Evolutionary conservation across 2,113 vertebrate species (phyloP).

Genomic region (Edolisoma coerulescens): DNA sequence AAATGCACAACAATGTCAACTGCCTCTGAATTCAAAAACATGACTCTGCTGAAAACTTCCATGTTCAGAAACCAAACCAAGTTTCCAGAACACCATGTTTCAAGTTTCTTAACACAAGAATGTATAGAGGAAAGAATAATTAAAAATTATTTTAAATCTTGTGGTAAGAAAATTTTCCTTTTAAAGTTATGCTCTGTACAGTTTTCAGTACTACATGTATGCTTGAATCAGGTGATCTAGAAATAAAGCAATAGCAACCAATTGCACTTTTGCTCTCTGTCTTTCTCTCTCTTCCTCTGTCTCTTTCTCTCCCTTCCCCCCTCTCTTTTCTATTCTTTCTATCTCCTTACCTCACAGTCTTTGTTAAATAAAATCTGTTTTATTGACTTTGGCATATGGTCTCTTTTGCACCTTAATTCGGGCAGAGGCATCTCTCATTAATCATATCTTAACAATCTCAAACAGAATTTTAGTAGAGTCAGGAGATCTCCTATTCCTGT

Average conservation of each 20-base stretch:
- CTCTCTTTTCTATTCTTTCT: not conserved
- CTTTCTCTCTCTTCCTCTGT: not conserved
- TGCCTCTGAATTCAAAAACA: not conserved
- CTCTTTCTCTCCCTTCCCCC: not conserved
- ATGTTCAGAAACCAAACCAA: not conserved
- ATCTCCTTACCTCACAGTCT: not conserved
- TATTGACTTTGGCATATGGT: not conserved
- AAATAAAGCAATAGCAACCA: not conserved
- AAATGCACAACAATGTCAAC: not conserved
- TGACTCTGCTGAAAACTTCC: not conserved
- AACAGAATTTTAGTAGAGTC: not conserved
- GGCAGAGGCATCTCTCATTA: not conserved
- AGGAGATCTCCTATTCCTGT: not conserved
- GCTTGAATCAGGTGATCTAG: not conserved
- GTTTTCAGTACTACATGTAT: not conserved
- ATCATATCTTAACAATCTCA: not conserved
- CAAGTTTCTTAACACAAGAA: not conserved
- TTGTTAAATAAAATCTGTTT: not conserved
- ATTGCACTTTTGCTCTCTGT: not conserved
- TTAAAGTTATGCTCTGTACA: not conserved
- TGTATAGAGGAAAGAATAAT: not conserved
- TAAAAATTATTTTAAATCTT: not conserved
- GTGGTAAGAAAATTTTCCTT: not conserved
- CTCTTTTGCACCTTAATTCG: fast-evolving
- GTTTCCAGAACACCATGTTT: not conserved